Evolutionary conservation across 2,797 vertebrate species (phyloP).

Genomic region (Anguilla marmorata): DNA sequence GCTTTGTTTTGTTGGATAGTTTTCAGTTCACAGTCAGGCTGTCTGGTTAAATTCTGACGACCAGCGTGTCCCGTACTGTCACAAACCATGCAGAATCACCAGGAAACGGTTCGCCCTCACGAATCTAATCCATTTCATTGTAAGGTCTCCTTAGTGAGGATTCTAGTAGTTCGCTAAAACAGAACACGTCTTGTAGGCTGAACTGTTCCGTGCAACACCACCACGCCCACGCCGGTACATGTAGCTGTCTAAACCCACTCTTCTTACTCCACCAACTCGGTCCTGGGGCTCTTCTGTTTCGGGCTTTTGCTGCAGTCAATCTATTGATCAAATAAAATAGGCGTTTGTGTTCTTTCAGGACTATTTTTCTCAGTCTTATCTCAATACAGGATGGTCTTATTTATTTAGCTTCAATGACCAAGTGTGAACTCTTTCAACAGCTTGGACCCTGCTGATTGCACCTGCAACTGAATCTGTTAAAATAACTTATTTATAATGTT

Average conservation of each 20-base stretch:
- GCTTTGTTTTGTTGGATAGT: background rate
- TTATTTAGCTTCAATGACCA: no score
- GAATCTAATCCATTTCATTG: background rate
- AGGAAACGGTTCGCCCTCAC: background rate
- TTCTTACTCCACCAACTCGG: no score
- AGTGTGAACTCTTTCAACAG: no score
- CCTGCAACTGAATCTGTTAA: no score
- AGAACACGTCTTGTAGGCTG: background rate
- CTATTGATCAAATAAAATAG: no score
- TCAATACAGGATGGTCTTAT: no score
- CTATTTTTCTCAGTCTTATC: no score
- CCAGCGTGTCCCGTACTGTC: background rate
- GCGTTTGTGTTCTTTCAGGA: no score
- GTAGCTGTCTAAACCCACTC: background rate
- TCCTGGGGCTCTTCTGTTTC: no score
- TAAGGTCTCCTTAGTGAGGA: background rate
- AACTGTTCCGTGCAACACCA: background rate
- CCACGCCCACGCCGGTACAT: background rate
- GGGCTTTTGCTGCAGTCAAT: no score
- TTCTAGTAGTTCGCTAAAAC: background rate
- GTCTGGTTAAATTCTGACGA: background rate
- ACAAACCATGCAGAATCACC: background rate
- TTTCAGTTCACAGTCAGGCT: background rate
- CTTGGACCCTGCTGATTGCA: no score
- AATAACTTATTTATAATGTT: no score